Conservation (phyloP, 2,797 vertebrate genomes). For the Pelochelys cantorii region DNA sequence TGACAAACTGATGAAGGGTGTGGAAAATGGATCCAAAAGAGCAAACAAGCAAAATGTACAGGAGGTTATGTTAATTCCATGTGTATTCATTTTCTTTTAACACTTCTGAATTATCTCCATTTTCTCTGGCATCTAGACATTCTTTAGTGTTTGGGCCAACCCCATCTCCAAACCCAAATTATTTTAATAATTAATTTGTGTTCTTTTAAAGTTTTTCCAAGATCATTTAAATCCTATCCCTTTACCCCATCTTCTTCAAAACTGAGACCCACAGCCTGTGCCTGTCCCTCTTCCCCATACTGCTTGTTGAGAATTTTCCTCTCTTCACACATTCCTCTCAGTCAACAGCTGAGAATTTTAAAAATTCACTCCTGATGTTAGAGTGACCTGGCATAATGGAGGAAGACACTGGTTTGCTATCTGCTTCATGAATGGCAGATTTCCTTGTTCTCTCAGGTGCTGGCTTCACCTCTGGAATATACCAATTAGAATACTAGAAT, state of each 20-base stretch:
- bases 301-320: accelerated
- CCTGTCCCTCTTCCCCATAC: neutral
- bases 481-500: neutral
- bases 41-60: neutral
- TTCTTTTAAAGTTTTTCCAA: neutral
- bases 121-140: neutral
- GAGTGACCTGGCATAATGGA: neutral
- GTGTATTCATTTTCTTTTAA: neutral
- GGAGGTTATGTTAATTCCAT: accelerated
- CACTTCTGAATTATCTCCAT: neutral
- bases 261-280: neutral
- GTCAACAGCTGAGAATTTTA: accelerated
- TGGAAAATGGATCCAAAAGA: neutral
- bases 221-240: neutral
- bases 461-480: neutral
- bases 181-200: neutral
- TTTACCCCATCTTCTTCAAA: no score
- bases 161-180: neutral
- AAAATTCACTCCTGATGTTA: neutral
- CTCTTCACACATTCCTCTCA: neutral
- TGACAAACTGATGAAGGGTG: neutral
- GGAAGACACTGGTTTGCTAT: accelerated
- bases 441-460: neutral
- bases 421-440: neutral
- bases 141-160: neutral